Evolutionary conservation across 1,140 invertebrate species (phyloP), one percentile per base, ranked within the genome.

Genomic region (Calosoma granatense): DNA sequence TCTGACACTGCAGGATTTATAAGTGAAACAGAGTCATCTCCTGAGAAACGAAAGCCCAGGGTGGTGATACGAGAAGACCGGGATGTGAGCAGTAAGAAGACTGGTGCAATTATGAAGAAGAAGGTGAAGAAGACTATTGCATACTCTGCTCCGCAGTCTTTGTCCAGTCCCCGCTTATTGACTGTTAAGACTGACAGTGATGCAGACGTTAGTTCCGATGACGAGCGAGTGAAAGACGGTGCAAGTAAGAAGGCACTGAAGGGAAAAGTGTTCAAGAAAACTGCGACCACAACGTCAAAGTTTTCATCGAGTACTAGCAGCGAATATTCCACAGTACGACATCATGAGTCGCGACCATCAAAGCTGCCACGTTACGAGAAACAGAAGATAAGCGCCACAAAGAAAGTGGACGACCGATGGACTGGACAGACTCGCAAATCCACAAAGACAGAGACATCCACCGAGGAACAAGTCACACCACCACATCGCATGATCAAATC

Each of bases 131-230:
- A 47, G 17, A 47, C 6, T 12, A 30, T 30, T 30, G 14, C 14
- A 6, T 14, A 30, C 14, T 9, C 41, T 47, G 41, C 41, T 47
- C 41, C 41, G 17, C 41, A 47, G 41, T 47, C 41, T 47, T 47
- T 47, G 41, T 47, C 41, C 22, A 62, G 56, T 54, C 59, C 59
- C 14, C 54, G 60, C 47, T 21, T 59, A 17, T 26, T 56, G 21
- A 52, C 54, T 19, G 36, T 62, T 52, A 63, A 61, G 56, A 14
- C 59, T 17, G 63, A 60, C 26, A 63, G 64, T 51, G 67, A 70
- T 53, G 65, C 64, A 22, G 67, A 69, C 56, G 26, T 66, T 9
- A 70, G 67, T 58, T 70, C 69, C 17, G 69, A 70, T 47, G 68
- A 69, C 47, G 69, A 70, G 52, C 64, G 60, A 55, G 56, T 53